Evolutionary conservation across 2,888 invertebrate genomes (phyloP).

Genomic region (Philereme transversata): DNA sequence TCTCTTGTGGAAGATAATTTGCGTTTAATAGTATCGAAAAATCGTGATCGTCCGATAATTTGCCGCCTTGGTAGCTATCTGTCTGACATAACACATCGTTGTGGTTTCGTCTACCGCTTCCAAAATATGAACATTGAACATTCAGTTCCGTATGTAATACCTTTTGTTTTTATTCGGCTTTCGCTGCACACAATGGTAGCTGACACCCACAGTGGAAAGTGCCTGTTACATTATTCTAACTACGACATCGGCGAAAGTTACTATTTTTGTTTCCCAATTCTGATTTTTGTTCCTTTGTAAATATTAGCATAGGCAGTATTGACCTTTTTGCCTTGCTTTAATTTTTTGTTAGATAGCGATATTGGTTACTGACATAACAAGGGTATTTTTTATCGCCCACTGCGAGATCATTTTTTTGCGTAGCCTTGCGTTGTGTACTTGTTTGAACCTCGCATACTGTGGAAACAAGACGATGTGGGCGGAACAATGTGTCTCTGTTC

Average conservation of each 20-base stretch:
- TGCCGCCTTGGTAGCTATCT: not conserved
- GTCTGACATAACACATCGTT: slow-evolving; percentile 14
- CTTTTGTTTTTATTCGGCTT: slow-evolving; percentile 73
- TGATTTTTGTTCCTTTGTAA: slow-evolving; percentile 55
- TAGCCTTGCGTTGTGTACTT: slow-evolving; percentile 25
- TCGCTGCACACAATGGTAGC: slow-evolving; percentile 69
- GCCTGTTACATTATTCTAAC: slow-evolving; percentile 54
- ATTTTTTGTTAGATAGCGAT: slow-evolving; percentile 12
- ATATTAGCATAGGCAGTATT: slow-evolving; percentile 51
- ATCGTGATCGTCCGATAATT: slow-evolving; percentile 12
- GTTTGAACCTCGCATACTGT: slow-evolving; percentile 30
- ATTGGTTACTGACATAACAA: slow-evolving; percentile 11
- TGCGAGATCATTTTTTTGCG: slow-evolving; percentile 16
- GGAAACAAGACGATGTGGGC: slow-evolving; percentile 48
- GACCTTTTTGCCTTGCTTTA: slow-evolving; percentile 2
- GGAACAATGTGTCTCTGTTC: slow-evolving; percentile 52
- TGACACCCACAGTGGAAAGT: slow-evolving; percentile 74
- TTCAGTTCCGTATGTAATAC: slow-evolving; percentile 49
- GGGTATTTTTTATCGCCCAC: slow-evolving; percentile 5
- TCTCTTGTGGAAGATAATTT: not conserved
- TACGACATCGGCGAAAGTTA: slow-evolving; percentile 68
- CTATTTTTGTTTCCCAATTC: slow-evolving; percentile 56
- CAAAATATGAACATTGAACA: slow-evolving; percentile 35
- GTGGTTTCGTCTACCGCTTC: slow-evolving; percentile 19
- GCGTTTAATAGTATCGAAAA: not conserved